These are phyloP conservation scores for Phycodurus eques DNA, from an alignment of 2,113 vertebrate species.

Conservation along the genomic window DNA sequence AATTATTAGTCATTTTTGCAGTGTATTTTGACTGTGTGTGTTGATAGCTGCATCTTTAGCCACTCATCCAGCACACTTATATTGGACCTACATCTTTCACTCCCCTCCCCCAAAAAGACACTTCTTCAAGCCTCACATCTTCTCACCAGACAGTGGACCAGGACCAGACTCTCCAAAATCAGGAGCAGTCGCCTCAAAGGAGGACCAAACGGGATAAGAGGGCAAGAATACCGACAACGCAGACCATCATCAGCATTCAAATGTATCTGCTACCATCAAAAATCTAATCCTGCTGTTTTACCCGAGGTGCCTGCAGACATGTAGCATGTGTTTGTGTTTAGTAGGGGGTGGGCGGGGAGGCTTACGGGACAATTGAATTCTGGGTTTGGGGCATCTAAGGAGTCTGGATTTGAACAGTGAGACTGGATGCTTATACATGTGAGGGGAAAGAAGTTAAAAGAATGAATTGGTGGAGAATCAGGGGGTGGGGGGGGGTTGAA, in stretches of 20 bases:
- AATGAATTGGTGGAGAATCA: neutral
- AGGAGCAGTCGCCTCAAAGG: neutral
- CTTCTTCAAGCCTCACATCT: neutral
- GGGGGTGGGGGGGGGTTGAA: conserved; percentile 27
- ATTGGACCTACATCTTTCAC: conserved; percentile 61
- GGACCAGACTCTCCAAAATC: neutral
- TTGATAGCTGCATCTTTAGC: conserved; percentile 59
- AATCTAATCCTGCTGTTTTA: conserved; percentile 68
- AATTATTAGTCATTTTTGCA: conserved; percentile 60
- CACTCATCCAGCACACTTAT: conserved; percentile 70
- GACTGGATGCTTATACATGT: neutral
- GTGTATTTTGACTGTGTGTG: conserved; percentile 50
- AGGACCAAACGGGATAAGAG: neutral
- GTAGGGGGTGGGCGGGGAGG: conserved; percentile 17
- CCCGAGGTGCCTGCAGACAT: conserved; percentile 76
- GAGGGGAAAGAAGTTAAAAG: neutral
- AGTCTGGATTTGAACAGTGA: neutral
- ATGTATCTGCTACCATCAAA: conserved; percentile 53
- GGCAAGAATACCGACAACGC: neutral
- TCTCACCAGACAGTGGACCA: neutral
- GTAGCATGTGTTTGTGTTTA: conserved; percentile 77
- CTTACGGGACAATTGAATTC: conserved; percentile 14
- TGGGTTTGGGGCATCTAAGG: neutral
- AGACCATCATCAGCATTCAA: conserved; percentile 44
- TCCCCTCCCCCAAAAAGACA: neutral